phyloP scores from a whole-genome alignment of 2,113 vertebrate genomes.

The Uria lomvia region DNA sequence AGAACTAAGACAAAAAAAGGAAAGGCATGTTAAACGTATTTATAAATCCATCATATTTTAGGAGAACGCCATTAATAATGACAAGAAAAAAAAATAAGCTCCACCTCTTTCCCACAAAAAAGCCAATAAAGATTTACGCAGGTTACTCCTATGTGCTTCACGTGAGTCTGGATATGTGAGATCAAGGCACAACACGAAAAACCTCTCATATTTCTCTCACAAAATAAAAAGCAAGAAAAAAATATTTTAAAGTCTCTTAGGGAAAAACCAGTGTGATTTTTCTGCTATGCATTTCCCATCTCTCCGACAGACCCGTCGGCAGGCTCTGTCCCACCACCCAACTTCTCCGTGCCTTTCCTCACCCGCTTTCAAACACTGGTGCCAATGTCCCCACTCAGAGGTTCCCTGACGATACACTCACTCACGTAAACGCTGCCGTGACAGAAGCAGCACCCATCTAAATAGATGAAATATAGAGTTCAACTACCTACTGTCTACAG shows the following conservation, averaged over 20 bases:
- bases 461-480: background rate
- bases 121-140: slow-evolving; percentile 43
- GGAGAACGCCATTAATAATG: slow-evolving; percentile 59
- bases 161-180: background rate
- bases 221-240: background rate
- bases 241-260: background rate
- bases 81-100: slow-evolving; percentile 14
- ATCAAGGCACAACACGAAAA: slow-evolving; percentile 2
- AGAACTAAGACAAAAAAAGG: slow-evolving; percentile 71
- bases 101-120: slow-evolving; percentile 21
- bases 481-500: background rate
- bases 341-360: background rate
- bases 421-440: background rate
- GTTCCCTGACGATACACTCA: background rate
- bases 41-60: slow-evolving; percentile 69
- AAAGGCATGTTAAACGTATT: slow-evolving; percentile 65
- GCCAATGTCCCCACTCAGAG: fast-evolving
- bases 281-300: background rate
- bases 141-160: slow-evolving; percentile 27
- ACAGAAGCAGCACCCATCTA: background rate
- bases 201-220: background rate
- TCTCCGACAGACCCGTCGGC: fast-evolving
- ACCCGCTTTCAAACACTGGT: background rate
- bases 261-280: background rate
- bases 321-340: background rate